Evolutionary conservation across 2,888 invertebrate genomes (phyloP), one percentile per base, ranked within the genome.

Genomic region (Andrena bucephala): DNA sequence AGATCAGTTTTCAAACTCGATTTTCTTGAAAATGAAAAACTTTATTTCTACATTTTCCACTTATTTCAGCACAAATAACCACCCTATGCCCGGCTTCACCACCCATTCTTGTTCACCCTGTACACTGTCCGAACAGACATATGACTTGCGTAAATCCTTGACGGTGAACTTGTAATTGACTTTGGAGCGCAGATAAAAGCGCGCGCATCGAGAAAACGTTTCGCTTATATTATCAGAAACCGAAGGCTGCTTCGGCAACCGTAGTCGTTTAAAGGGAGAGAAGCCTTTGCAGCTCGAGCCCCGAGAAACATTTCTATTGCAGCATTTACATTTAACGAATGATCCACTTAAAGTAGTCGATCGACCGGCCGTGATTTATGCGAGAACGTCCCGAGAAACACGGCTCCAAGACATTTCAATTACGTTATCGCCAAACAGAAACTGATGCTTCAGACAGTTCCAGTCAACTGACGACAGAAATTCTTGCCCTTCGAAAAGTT

Each of bases 391-490:
- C 50, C 67, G 54, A 29, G 72, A 69, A 72, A 24, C 63, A 33
- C 70, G 70, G 68, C 67, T 31, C 50, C 72, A n/a, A 72, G 82
- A 78, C 78, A 65, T 84, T 84, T 84, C 84, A 82, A 84, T 84
- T 84, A 82, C 68, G 67, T 69, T 84, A 82, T 78, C 72, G 48
- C 2, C 59, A 10, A 13, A 27, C 42, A 50, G 68, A 59, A 63
- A 67, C 36, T 52, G 59, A 74, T 31, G 59, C 57, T 0, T 2
- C 20, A 50, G n/a, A 8, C 31, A n/a, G 2, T 2, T 10, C 1
- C 16, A 50, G 66, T 42, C 62, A 70, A 60, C 60, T 52, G 72
- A 66, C 60, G 24, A n/a, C 33, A 42, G 50, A 36, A 10, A 24
- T 27, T 20, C 50, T 10, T 16, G 52, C 3, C 20, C 54, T 36